Conservation (phyloP, 1,140 invertebrate species). For the Anoplolepis gracilipes region DNA sequence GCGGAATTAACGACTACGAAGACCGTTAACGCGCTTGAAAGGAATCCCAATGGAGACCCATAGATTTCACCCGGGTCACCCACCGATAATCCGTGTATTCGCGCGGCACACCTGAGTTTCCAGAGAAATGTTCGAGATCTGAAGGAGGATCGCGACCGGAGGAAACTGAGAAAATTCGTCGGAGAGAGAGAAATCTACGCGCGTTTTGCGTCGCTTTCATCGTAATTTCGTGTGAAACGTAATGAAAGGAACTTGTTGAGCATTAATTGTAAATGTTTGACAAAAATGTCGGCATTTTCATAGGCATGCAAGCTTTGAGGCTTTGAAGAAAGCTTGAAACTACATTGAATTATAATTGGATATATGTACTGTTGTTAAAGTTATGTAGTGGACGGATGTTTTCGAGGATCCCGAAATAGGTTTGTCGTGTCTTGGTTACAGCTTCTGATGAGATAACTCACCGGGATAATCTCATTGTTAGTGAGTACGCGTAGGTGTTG, state of each 20-base stretch:
- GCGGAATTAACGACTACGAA: slow-evolving; percentile 67
- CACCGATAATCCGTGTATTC: slow-evolving; percentile 29
- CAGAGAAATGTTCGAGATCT: background rate
- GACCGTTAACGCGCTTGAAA: slow-evolving; percentile 56
- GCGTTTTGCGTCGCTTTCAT: slow-evolving; percentile 18
- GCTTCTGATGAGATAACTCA: slow-evolving; percentile 46
- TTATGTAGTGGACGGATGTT: slow-evolving; percentile 16
- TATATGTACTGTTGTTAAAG: slow-evolving; percentile 25
- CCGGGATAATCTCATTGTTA: slow-evolving; percentile 51
- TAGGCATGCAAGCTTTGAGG: too few relatives aligned
- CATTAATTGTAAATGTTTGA: background rate
- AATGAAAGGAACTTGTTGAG: background rate
- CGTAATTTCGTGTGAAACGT: slow-evolving; percentile 1
- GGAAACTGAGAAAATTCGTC: slow-evolving; percentile 10
- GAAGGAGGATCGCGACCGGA: background rate
- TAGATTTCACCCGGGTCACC: slow-evolving; percentile 16
- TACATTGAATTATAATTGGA: background rate
- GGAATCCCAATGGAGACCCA: slow-evolving; percentile 49
- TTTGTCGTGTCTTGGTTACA: slow-evolving; percentile 59
- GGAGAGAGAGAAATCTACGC: slow-evolving; percentile 34
- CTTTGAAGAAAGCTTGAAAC: background rate
- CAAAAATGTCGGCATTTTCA: background rate
- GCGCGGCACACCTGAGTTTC: slow-evolving; percentile 30
- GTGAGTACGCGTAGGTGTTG: slow-evolving; percentile 18
- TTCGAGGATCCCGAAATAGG: slow-evolving; percentile 50